Evolutionary conservation across 1,140 invertebrate genomes (phyloP), one percentile per base, ranked within the genome.

Genomic region (Polyergus mexicanus): DNA sequence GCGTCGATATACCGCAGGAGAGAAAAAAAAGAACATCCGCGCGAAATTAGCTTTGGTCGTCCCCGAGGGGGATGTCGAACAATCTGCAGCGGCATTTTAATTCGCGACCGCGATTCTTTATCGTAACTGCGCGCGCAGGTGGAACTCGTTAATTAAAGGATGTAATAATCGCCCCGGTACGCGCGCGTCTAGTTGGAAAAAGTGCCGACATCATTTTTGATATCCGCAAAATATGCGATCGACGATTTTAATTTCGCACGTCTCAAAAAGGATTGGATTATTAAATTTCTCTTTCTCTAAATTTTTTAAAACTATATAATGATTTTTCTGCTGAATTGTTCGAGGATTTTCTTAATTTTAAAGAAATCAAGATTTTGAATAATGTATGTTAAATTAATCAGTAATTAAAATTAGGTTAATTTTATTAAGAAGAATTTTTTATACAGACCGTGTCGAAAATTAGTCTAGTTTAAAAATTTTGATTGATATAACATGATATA

Each of bases 61-160:
- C n/a, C 35, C 22, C 51, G 19, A 51, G 7, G 44, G 38, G 51
- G 11, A 65, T 58, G 51, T 71, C 66, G 78, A 71, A 58, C 66
- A 58, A 71, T 71, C 78, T 58, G 66, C 78, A 44, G 38, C 66
- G 25, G 51, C 25, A 3, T 83, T 83, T 83, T 72, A 83, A 72
- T 83, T 83, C 66, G 78, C 68, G 78, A 25, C 38, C 32, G 51
- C 54, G 56, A 72, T 72, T 83, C 25, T 83, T 83, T 72, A 72
- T 83, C 32, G 72, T 60, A 83, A 83, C 60, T 72, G 25, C 78
- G 51, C 28, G 54, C 66, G 19, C 78, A 60, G 66, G 13, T 83
- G 78, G 54, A 6, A 25, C 54, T 16, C 77, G 32, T 83, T 72
- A 60, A 83, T 83, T 83, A 83, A 60, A 72, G 41, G 44, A 19